Conservation (phyloP, 2,888 invertebrate species). For the Meteorus colon region DNA sequence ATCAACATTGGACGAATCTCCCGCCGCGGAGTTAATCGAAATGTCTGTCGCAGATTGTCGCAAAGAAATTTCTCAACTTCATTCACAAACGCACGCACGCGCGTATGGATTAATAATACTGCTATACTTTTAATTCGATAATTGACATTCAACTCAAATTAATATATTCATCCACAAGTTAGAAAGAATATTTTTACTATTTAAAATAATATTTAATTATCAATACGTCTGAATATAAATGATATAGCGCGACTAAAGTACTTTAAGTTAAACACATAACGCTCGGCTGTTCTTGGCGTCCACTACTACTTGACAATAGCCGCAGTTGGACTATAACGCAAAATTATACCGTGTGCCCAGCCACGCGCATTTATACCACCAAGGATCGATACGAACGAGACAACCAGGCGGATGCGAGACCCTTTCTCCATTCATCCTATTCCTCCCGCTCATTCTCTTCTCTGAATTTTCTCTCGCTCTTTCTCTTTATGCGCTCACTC, state of each 20-base stretch:
- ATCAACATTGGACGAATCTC: slow-evolving; percentile 52
- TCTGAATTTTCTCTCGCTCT: not conserved
- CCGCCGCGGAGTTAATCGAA: slow-evolving; percentile 70
- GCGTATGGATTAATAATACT: not conserved
- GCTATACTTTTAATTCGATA: too few relatives aligned
- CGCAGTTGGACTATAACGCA: slow-evolving; percentile 8
- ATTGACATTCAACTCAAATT: too few relatives aligned
- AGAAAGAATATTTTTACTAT: too few relatives aligned
- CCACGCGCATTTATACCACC: slow-evolving; percentile 21
- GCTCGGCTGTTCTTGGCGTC: not conserved
- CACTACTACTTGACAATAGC: not conserved
- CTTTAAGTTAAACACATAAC: not conserved
- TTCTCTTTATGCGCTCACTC: not conserved
- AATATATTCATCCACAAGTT: too few relatives aligned
- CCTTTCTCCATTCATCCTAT: slow-evolving; percentile 8
- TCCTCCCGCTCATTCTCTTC: not conserved
- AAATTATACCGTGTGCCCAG: slow-evolving; percentile 34
- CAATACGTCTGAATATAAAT: too few relatives aligned
- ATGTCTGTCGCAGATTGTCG: slow-evolving; percentile 68
- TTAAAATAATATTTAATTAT: too few relatives aligned
- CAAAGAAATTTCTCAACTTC: slow-evolving; percentile 22
- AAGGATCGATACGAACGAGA: slow-evolving; percentile 39
- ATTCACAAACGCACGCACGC: not conserved
- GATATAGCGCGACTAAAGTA: not conserved
- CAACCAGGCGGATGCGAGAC: slow-evolving; percentile 25